A percentile compares a stretch with the other conserved stretches of the same genome.
Conservation (phyloP, 1,140 invertebrate species). For the Drosophila grimshawi region DNA sequence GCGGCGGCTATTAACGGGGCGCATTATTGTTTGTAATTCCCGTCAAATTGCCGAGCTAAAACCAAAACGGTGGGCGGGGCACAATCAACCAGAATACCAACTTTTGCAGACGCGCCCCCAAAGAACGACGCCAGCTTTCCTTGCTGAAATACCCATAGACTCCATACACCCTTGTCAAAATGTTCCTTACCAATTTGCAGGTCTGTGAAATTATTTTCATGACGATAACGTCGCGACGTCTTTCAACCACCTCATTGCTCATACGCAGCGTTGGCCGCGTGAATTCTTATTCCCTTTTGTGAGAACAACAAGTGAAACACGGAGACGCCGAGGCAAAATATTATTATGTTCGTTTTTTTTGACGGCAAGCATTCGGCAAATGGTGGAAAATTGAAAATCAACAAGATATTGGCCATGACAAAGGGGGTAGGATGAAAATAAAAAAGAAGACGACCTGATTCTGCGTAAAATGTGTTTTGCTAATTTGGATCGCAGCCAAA, state of each 20-base stretch:
- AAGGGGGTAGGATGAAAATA: not conserved
- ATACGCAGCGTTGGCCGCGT: conserved; percentile 58
- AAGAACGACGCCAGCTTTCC: conserved; percentile 23
- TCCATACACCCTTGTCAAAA: not conserved
- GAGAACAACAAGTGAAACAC: conserved; percentile 7
- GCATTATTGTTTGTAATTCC: conserved; percentile 72
- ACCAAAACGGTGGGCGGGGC: conserved; percentile 35
- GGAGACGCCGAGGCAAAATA: conserved; percentile 26
- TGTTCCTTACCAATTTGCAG: conserved; percentile 44
- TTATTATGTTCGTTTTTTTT: conserved; percentile 12
- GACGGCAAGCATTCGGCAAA: conserved; percentile 41
- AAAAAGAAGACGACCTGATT: conserved; percentile 25
- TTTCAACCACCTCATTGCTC: conserved; percentile 40
- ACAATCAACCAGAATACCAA: conserved; percentile 50
- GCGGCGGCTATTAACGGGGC: conserved; percentile 65
- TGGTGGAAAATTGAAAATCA: conserved; percentile 72
- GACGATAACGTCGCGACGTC: conserved; percentile 27
- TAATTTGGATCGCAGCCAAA: conserved; percentile 75
- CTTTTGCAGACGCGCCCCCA: conserved; percentile 49
- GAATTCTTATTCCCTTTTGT: conserved; percentile 5
- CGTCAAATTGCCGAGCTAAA: conserved; percentile 25
- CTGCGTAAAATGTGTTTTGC: conserved; percentile 67
- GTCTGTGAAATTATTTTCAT: conserved; percentile 53
- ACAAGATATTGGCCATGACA: conserved; percentile 41
- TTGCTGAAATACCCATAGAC: not conserved